Conservation (phyloP, 2,797 vertebrate species). For the Callimico goeldii region DNA sequence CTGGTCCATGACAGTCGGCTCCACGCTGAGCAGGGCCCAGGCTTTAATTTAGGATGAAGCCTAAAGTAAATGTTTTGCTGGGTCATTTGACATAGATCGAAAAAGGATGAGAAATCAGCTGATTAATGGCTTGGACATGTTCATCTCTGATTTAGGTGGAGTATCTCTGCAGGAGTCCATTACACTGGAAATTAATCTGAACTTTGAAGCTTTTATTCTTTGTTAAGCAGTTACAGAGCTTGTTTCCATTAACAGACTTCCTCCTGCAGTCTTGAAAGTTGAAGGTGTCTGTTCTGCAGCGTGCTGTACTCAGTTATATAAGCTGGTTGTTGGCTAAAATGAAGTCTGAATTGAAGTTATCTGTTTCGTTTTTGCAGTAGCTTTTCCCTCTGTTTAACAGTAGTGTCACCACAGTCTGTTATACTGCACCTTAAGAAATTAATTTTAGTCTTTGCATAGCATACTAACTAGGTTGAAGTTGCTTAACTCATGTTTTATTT, state of each 20-base stretch:
- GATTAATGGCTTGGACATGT: not conserved
- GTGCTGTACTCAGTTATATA: not conserved
- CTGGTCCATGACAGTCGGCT: not conserved
- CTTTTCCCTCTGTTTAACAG: not conserved
- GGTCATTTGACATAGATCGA: not conserved
- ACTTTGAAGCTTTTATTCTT: not conserved
- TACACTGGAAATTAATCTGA: not conserved
- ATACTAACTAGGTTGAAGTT: not conserved
- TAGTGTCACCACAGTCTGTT: not conserved
- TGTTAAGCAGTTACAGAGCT: constrained; percentile 50
- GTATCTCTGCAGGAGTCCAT: not conserved
- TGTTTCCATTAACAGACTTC: constrained; percentile 16
- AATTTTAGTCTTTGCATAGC: not conserved
- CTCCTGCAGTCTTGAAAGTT: constrained; percentile 35
- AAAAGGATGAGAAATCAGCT: not conserved
- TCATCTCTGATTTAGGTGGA: not conserved
- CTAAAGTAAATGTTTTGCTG: not conserved
- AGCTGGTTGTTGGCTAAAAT: not conserved
- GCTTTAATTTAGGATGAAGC: not conserved
- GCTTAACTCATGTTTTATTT: not conserved
- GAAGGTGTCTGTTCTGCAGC: constrained; percentile 13
- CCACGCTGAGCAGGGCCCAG: not conserved
- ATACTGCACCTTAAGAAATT: not conserved
- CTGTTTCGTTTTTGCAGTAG: not conserved
- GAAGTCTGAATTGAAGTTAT: not conserved